Percentiles rank a stretch among this genome's conserved stretches.
These are phyloP conservation scores for Kuschelorhynchus macadamiae DNA, from an alignment of 2,888 invertebrate species.

Conservation along the genomic window DNA sequence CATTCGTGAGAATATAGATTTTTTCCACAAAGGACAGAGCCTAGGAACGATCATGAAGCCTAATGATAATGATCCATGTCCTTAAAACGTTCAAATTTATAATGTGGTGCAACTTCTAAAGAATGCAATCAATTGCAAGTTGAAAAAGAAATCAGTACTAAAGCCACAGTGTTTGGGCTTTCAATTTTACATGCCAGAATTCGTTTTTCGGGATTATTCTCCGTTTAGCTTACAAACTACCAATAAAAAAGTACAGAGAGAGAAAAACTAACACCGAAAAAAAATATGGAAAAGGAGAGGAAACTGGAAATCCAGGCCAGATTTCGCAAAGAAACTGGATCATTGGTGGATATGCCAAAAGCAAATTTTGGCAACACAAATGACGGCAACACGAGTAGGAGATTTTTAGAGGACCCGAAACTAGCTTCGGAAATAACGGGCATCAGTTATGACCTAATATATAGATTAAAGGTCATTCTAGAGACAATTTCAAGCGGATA, in stretches of 20 bases:
- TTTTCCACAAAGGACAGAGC: too few species aligned
- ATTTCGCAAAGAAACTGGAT: constrained; percentile 40
- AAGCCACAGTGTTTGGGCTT: constrained; percentile 4
- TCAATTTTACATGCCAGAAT: constrained; percentile 10
- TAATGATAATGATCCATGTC: too few species aligned
- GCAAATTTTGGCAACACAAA: constrained; percentile 55
- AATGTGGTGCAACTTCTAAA: constrained; percentile 13
- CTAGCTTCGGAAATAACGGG: constrained; percentile 50
- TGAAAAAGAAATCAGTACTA: not conserved
- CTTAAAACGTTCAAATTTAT: too few species aligned
- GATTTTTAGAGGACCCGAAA: constrained; percentile 54
- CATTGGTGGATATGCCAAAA: constrained; percentile 55
- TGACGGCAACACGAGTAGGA: constrained; percentile 54
- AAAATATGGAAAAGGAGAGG: not conserved
- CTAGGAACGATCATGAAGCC: too few species aligned
- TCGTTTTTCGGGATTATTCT: constrained; percentile 5
- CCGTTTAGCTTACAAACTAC: constrained; percentile 10
- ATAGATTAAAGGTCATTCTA: constrained; percentile 14
- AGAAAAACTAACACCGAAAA: not conserved
- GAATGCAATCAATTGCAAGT: constrained; percentile 6
- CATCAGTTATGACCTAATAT: constrained; percentile 16
- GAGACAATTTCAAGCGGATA: constrained; percentile 23
- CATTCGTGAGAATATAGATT: too few species aligned
- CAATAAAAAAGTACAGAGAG: not conserved
- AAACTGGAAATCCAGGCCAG: constrained; percentile 3